Evolutionary conservation across 2,113 vertebrate genomes (phyloP).

Genomic region (Aphelocoma coerulescens): DNA sequence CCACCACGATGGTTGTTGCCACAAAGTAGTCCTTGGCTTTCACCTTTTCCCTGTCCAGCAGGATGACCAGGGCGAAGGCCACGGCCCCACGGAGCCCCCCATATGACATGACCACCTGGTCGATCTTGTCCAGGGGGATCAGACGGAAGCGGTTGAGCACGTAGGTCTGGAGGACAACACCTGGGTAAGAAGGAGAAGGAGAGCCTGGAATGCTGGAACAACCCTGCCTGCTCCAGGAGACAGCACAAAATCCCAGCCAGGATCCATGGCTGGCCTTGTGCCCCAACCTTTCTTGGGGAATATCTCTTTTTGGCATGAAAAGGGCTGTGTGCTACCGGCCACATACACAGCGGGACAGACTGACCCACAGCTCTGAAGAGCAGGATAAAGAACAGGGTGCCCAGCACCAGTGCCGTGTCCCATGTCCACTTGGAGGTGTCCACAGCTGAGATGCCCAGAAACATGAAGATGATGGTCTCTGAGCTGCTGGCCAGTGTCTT

Average conservation of each 20-base stretch:
- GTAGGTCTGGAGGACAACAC: conserved; percentile 91
- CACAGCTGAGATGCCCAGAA: conserved; percentile 93
- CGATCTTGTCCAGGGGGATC: conserved; percentile 91
- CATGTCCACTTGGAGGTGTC: conserved; percentile 97
- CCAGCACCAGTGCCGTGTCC: conserved; percentile 92
- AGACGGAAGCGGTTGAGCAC: conserved; percentile 92
- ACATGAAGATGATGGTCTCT: conserved; percentile 97
- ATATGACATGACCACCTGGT: conserved; percentile 98
- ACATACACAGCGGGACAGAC: background rate
- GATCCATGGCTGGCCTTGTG: background rate
- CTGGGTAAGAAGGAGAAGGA: conserved; percentile 68
- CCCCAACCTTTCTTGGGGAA: background rate
- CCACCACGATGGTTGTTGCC: conserved; percentile 91
- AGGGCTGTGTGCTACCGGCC: background rate
- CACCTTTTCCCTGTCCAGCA: conserved; percentile 83
- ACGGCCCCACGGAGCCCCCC: conserved; percentile 93
- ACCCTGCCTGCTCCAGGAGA: background rate
- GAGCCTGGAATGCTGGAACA: background rate
- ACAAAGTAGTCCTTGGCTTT: conserved; percentile 97
- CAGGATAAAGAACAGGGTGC: conserved; percentile 92
- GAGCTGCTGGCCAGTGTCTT: conserved; percentile 95
- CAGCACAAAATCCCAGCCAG: background rate
- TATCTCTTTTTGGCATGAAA: background rate
- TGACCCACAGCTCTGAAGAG: conserved; percentile 91
- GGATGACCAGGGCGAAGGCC: conserved; percentile 91